Conservation (phyloP, 2,797 vertebrate species). For the Melanotaenia maccullochi region DNA sequence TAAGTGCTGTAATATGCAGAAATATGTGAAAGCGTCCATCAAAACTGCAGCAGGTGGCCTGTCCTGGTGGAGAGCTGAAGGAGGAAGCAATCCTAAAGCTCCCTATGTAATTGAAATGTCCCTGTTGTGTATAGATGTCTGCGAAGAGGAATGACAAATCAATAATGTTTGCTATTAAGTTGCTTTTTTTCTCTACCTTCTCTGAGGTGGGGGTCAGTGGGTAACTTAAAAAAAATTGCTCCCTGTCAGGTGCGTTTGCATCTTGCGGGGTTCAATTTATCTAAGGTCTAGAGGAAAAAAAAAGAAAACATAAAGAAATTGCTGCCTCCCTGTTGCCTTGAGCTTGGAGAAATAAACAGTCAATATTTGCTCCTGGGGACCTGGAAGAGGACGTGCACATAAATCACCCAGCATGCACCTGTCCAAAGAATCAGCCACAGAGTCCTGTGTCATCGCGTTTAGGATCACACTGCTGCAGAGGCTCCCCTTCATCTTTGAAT, state of each 20-base stretch:
- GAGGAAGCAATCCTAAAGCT: conserved; percentile 45
- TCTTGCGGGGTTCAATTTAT: conserved; percentile 83
- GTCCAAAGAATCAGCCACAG: conserved; percentile 79
- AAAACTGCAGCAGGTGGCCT: conserved; percentile 44
- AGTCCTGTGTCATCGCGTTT: conserved; percentile 84
- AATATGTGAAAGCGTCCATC: conserved; percentile 33
- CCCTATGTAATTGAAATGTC: conserved; percentile 69
- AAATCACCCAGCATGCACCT: conserved; percentile 86
- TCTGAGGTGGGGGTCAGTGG: conserved; percentile 26
- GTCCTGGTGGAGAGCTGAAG: conserved; percentile 35
- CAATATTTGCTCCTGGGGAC: conserved; percentile 85
- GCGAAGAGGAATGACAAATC: conserved; percentile 76
- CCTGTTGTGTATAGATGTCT: conserved; percentile 69
- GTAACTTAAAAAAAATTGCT: conserved; percentile 55
- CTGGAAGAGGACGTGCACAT: conserved; percentile 76
- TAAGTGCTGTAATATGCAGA: conserved; percentile 2
- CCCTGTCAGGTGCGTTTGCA: conserved; percentile 80
- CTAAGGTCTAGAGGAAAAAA: conserved; percentile 68
- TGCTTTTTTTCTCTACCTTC: conserved; percentile 50
- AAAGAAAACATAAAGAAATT: conserved; percentile 82
- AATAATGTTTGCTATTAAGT: conserved; percentile 74
- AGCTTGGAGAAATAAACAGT: conserved; percentile 84
- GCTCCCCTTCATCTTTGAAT: conserved; percentile 78
- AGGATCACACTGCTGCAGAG: conserved; percentile 75
- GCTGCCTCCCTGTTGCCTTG: conserved; percentile 80